Base-by-base conservation (phyloP, 2,888 invertebrate genomes). In the Lasiommata megera region DNA sequence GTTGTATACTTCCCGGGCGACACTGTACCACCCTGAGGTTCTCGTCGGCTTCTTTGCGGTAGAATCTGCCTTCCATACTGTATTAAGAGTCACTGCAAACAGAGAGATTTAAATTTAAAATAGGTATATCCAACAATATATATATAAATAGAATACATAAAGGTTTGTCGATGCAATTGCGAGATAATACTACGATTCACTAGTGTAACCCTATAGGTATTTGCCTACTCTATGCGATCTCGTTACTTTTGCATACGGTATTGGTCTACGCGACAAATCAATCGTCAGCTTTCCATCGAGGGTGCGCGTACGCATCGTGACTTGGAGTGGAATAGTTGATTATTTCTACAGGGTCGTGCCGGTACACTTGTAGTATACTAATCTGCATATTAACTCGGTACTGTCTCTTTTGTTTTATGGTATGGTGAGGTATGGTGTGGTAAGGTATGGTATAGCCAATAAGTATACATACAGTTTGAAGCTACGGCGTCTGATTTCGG, bases 311-410 rank as follows among this genome's bases (percentile, higher is more conserved):
- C 82, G 74, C 82, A 74, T 64, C 85, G 82, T 84, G 86, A 84
- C 82, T 80, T 79, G 85, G 73, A 67, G 74, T 63, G 79, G 74
- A 87, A 88, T 87, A 64, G 78, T 70, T 73, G 67, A 82, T 88
- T 85, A 87, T 64, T 31, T 61, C 56, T 55, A 60, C 67, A 64
- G 63, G 69, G 67, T 65, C 69, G 66, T 44, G 59, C 63, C 57
- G 59, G 56, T 51, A 72, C 70, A 77, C 67, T 65, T 71, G 67
- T 69, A 71, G 72, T 74, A 71, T 80, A 79, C 73, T 72, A 81
- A 83, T 85, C 77, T 83, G 75, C 77, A 79, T 83, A 81, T 83
- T 82, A 81, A 75, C 76, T 76, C 61, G 60, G 62, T 63, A 63
- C 66, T 62, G 66, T 60, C 64, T 55, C 51, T 56, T 52, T 56